Base-by-base conservation (phyloP, 2,113 vertebrate species). In the Helogale parvula region DNA sequence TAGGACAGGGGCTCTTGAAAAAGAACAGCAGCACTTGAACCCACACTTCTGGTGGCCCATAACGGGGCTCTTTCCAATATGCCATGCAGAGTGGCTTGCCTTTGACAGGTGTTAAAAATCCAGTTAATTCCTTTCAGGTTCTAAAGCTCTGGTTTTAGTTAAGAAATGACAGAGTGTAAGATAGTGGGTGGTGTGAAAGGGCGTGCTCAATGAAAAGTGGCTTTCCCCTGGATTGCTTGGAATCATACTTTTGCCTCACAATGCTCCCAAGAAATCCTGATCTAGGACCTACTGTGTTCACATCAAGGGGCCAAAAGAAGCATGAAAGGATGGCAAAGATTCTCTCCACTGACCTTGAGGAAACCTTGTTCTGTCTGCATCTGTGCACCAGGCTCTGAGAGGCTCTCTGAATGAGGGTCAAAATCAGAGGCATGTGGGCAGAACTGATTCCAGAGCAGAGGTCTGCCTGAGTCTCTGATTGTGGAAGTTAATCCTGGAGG, bases 61-160 rank as follows among this genome's bases (percentile, higher is more conserved):
- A 80, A 57, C 25, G 65, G 47, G 31, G 7, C 10, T 52, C 7
- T 74, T 88, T 76, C 57, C 41, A 25, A 3, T 13, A 9, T 0
- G 2, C 25, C 66, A 41, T 23, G 29, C n/a, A 54, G 38, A 92
- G 17, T 3, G n/a, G 90, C 50, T 16, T 84, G 90, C 71, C 79
- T 97, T 96, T 19, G 38, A 96, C 96, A 95, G 9, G 33, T 96
- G 81, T 93, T 96, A 96, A 97, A 65, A 96, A 86, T 88, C 33
- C 41, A 76, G 60, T 83, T 93, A 4, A 47, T 81, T 60, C 35
- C 1, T 50, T 84, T 97, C 76, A 60, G 90, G 86, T 94, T 96
- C 88, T 86, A 88, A 92, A 98, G 88, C 91, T 38, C 81, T 79
- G 27, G 76, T 97, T 41, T 94, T 90, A 96, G 89, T 94, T 33